A percentile compares a stretch with the other conserved stretches of the same genome.
phyloP scores from a whole-genome alignment of 2,888 invertebrate species.

The Apamea monoglypha region DNA sequence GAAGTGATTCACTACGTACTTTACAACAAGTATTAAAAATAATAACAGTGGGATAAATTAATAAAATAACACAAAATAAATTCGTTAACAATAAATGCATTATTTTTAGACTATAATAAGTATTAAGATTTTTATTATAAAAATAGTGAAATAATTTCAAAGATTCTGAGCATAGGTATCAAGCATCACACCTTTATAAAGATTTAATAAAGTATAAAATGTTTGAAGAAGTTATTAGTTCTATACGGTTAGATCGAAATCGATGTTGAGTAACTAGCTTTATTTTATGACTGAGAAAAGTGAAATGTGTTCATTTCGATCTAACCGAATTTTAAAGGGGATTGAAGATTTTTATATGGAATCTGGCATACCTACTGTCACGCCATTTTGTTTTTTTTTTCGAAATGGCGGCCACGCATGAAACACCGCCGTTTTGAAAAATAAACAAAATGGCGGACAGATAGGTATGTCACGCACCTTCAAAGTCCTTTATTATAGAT shows the following conservation, averaged over 20 bases:
- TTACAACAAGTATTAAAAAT: constrained; percentile 73
- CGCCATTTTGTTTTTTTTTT: not conserved
- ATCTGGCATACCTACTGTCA: not conserved
- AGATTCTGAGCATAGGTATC: constrained; percentile 77
- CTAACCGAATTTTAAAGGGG: constrained; percentile 26
- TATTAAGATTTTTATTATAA: constrained; percentile 73
- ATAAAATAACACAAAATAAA: constrained; percentile 85
- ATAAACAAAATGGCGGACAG: not conserved
- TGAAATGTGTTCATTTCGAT: constrained; percentile 16
- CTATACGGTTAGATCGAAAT: constrained; percentile 39
- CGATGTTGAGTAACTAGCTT: constrained; percentile 10
- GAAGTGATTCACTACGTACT: constrained; percentile 71
- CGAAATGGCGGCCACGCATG: not conserved
- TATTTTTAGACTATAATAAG: constrained; percentile 70
- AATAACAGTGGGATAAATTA: constrained; percentile 76
- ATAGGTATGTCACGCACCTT: not conserved
- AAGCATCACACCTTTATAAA: constrained; percentile 74
- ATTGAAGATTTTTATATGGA: not conserved
- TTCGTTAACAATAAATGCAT: constrained; percentile 89
- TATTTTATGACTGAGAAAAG: not conserved
- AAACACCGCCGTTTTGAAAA: not conserved
- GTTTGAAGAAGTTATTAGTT: constrained; percentile 32
- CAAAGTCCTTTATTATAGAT: constrained; percentile 22
- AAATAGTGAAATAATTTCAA: constrained; percentile 78
- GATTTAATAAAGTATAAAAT: constrained; percentile 56